phyloP scores from a whole-genome alignment of 2,113 vertebrate species.

The Ptyas mucosa region DNA sequence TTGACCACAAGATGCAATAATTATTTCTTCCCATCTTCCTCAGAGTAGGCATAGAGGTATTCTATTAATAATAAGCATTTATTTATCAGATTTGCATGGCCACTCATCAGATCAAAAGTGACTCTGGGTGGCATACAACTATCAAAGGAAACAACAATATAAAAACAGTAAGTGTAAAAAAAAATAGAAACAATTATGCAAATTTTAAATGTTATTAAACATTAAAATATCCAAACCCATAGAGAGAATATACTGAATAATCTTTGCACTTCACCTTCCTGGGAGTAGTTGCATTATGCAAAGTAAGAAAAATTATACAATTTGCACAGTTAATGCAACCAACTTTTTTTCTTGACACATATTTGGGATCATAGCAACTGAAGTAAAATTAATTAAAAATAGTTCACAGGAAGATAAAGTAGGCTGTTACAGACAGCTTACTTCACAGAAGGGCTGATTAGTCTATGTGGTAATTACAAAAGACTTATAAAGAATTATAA shows the following conservation, averaged over 20 bases:
- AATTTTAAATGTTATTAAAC: neutral
- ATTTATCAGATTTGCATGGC: neutral
- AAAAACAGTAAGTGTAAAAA: neutral
- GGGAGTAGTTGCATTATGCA: no score
- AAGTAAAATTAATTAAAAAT: neutral
- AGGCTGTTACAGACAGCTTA: neutral
- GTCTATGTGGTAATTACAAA: neutral
- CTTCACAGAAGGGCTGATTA: neutral
- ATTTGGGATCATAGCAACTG: neutral
- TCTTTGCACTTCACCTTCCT: neutral
- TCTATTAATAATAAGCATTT: neutral
- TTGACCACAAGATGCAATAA: neutral
- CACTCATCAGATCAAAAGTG: neutral
- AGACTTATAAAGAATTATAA: neutral
- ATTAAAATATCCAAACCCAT: neutral
- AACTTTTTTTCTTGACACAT: neutral
- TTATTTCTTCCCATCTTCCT: neutral
- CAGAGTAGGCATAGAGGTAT: neutral
- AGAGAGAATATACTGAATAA: neutral
- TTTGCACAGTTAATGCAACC: neutral
- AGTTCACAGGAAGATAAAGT: neutral
- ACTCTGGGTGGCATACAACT: neutral
- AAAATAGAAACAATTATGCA: neutral
- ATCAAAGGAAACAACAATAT: neutral
- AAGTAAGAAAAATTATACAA: neutral